phyloP scores from a whole-genome alignment of 2,797 vertebrate species.

The Sarcophilus harrisii region DNA sequence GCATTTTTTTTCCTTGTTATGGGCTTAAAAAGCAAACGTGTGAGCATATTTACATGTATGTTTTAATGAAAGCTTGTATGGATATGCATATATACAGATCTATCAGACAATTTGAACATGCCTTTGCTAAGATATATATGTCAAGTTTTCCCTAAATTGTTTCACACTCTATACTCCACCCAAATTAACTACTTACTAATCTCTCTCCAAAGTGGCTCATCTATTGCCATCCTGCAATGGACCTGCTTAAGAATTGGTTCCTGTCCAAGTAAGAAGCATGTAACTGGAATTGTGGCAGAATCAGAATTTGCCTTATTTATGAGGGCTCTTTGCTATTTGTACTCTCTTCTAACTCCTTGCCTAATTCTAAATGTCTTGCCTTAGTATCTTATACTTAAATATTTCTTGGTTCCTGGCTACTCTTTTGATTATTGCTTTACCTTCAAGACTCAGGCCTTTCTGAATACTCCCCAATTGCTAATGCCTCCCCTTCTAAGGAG shows the following conservation, averaged over 20 bases:
- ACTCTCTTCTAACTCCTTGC: slow-evolving; percentile 28
- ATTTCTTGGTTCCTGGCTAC: neutral
- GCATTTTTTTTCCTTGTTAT: neutral
- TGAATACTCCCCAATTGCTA: neutral
- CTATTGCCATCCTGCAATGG: neutral
- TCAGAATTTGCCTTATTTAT: slow-evolving; percentile 23
- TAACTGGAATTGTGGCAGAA: neutral
- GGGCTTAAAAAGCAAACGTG: neutral
- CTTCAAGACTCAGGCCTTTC: neutral
- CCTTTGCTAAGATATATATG: neutral
- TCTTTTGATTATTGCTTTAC: neutral
- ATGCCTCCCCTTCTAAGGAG: neutral
- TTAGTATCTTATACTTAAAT: neutral
- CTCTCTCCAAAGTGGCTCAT: neutral
- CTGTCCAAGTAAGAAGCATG: neutral
- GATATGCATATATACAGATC: neutral
- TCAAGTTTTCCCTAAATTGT: neutral
- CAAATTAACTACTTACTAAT: neutral
- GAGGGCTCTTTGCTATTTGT: neutral
- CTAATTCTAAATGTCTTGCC: slow-evolving; percentile 45
- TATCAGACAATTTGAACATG: neutral
- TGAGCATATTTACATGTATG: neutral
- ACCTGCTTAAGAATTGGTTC: neutral
- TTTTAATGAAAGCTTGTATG: slow-evolving; percentile 10
- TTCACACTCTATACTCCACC: neutral